Conservation (phyloP, 2,797 vertebrate species). For the Anguilla anguilla region DNA sequence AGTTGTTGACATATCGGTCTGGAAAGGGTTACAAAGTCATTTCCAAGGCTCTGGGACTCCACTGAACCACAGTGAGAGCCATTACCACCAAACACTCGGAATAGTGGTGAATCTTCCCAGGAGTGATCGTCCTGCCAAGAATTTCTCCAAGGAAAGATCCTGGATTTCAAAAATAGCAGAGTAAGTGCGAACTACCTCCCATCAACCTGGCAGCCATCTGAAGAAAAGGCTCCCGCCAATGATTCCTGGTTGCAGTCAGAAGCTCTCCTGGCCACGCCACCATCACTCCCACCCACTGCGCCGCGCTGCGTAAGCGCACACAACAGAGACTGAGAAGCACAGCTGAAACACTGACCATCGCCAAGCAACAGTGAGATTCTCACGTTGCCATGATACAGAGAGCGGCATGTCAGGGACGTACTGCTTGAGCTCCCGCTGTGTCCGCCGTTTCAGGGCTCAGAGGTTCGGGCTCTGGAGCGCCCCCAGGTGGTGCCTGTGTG, state of each 20-base stretch:
- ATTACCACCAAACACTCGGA: no score
- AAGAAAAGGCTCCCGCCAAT: neutral
- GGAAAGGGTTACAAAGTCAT: no score
- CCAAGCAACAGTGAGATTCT: neutral
- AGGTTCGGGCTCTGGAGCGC: neutral
- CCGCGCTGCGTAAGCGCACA: neutral
- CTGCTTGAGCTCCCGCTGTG: neutral
- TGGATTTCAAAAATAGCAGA: neutral
- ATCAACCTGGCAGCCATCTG: neutral
- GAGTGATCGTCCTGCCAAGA: neutral
- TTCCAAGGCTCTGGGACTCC: no score
- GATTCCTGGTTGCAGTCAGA: neutral
- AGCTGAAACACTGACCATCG: neutral
- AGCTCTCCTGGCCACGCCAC: neutral
- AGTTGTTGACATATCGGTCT: no score
- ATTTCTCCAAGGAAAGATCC: neutral
- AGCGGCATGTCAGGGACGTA: neutral
- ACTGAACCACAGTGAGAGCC: no score
- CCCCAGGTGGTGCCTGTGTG: neutral
- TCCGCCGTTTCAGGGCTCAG: conserved; percentile 9
- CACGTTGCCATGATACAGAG: neutral
- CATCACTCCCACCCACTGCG: neutral
- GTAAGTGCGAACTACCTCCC: neutral
- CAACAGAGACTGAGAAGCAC: neutral
- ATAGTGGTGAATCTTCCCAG: no score